A percentile compares a stretch with the other conserved stretches of the same genome.
These are phyloP conservation scores for Eupithecia inturbata DNA, from an alignment of 2,888 invertebrate species.

Conservation along the genomic window DNA sequence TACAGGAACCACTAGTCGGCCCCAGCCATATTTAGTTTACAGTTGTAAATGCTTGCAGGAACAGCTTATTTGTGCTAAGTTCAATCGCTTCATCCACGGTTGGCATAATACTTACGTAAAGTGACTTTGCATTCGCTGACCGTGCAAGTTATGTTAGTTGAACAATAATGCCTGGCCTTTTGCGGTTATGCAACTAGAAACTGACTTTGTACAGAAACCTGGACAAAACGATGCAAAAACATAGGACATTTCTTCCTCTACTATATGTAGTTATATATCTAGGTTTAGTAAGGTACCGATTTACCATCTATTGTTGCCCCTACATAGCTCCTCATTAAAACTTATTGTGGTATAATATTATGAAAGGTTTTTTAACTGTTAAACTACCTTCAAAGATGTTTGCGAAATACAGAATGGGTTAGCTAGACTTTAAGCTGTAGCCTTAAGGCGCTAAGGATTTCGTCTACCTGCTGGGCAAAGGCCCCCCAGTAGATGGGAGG, in stretches of 20 bases:
- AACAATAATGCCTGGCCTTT: conserved; percentile 15
- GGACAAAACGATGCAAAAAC: not conserved
- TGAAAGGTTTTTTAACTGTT: too few species aligned
- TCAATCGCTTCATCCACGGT: not conserved
- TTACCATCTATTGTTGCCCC: too few species aligned
- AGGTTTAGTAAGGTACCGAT: too few species aligned
- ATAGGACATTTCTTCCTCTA: not conserved
- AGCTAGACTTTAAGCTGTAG: too few species aligned
- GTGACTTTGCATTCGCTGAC: conserved; percentile 27
- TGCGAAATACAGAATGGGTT: too few species aligned
- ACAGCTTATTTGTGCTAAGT: conserved; percentile 16
- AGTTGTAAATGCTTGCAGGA: conserved; percentile 13
- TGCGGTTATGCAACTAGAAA: conserved; percentile 22
- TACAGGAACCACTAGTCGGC: not conserved
- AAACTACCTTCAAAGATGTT: too few species aligned
- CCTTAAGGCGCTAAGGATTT: too few species aligned
- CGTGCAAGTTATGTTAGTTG: conserved; percentile 21
- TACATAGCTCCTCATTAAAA: too few species aligned
- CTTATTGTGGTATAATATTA: too few species aligned
- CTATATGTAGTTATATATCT: too few species aligned
- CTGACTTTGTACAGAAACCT: conserved; percentile 6
- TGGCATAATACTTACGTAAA: conserved; percentile 27
- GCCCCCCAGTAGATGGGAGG: too few species aligned
- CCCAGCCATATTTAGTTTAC: not conserved
- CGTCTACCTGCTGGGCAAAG: too few species aligned